Evolutionary conservation across 2,113 vertebrate species (phyloP).

Genomic region (Anser brachyrhynchus): DNA sequence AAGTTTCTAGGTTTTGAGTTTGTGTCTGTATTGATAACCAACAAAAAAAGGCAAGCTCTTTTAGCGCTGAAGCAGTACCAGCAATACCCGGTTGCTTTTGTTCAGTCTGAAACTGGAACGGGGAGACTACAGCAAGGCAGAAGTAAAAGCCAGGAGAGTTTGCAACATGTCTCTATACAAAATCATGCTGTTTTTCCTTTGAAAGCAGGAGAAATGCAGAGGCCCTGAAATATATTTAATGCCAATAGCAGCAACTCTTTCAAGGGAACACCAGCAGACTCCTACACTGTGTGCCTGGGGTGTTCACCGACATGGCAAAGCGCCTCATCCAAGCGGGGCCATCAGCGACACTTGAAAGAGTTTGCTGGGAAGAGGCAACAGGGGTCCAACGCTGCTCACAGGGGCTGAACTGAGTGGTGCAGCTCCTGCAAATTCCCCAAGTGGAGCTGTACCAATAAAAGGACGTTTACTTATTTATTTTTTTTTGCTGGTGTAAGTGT

Average conservation of each 20-base stretch:
- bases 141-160: background rate
- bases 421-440: background rate
- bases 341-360: background rate
- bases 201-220: background rate
- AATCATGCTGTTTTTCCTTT: background rate
- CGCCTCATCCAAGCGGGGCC: rapidly evolving
- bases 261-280: background rate
- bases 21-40: background rate
- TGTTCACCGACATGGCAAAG: background rate
- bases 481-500: background rate
- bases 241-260: background rate
- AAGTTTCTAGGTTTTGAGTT: background rate
- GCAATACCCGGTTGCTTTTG: background rate
- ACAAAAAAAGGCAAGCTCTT: background rate
- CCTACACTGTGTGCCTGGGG: background rate
- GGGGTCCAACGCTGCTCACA: background rate
- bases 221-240: background rate
- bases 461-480: background rate
- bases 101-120: background rate
- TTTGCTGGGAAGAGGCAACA: background rate
- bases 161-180: background rate
- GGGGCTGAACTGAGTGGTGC: background rate
- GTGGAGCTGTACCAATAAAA: background rate
- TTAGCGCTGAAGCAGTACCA: background rate
- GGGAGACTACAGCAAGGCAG: background rate